phyloP scores from a whole-genome alignment of 2,888 invertebrate genomes.

The Himalopsyche anomala region DNA sequence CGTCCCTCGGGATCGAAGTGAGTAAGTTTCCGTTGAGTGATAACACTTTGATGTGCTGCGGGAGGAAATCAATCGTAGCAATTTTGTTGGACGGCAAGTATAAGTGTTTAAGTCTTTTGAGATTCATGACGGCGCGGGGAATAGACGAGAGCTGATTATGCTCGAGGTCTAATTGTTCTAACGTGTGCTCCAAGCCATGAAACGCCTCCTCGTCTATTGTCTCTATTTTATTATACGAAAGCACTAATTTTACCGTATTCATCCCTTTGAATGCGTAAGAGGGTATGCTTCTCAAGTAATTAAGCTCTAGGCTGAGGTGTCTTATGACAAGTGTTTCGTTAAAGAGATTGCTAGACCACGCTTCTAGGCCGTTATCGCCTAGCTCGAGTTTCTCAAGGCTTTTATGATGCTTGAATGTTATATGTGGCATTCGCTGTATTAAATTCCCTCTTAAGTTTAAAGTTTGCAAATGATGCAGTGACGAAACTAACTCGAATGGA shows the following conservation, averaged over 20 bases:
- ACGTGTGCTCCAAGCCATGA: constrained; percentile 82
- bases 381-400: constrained; percentile 89
- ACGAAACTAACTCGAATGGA: constrained; percentile 80
- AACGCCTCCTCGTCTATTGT: constrained; percentile 85
- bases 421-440: constrained; percentile 72
- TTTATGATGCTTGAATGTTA: constrained; percentile 76
- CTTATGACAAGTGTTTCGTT: constrained; percentile 84
- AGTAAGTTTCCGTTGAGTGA: constrained; percentile 90
- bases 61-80: constrained; percentile 79
- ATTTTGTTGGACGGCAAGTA: constrained; percentile 89
- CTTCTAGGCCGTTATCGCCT: constrained; percentile 88
- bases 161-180: constrained; percentile 90
- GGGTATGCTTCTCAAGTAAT: constrained; percentile 83
- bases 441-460: constrained; percentile 80
- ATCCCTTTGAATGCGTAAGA: constrained; percentile 82
- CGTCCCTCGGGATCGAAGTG: constrained; percentile 82
- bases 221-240: constrained; percentile 86
- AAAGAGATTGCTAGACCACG: constrained; percentile 81
- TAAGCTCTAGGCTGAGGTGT: constrained; percentile 89
- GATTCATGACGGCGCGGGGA: constrained; percentile 82
- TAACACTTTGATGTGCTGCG: constrained; percentile 84
- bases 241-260: constrained; percentile 85
- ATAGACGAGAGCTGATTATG: constrained; percentile 85
- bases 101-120: constrained; percentile 85
- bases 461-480: constrained; percentile 82